These are phyloP conservation scores for Heteractis magnifica DNA, from an alignment of 92 coral and sea anemone species.

Conservation along the genomic window DNA sequence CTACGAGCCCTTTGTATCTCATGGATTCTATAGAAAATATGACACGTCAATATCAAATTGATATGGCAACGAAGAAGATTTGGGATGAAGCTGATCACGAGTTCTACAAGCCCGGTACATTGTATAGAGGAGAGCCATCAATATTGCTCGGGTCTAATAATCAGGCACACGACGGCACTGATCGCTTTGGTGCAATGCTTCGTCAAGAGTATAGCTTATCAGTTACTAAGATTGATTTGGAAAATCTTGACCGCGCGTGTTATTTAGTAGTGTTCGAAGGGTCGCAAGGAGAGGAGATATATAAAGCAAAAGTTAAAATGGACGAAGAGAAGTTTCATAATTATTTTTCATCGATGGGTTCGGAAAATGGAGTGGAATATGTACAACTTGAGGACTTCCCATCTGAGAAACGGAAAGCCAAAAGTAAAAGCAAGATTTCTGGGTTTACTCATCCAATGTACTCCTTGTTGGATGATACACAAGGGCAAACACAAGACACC, in stretches of 20 bases:
- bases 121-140: conserved; percentile 15
- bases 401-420: conserved; percentile 7
- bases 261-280: conserved; percentile 26
- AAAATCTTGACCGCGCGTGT: neutral
- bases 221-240: conserved; percentile 26
- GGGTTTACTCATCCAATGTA: neutral
- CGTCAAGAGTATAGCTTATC: conserved; percentile 13
- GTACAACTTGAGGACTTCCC: conserved; percentile 24
- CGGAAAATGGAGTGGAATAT: conserved; percentile 17
- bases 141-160: neutral
- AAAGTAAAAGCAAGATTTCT: neutral
- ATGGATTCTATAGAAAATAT: conserved; percentile 3
- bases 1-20: neutral
- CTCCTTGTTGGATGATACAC: conserved; percentile 7
- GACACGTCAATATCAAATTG: neutral
- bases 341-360: neutral
- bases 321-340: neutral
- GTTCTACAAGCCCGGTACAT: conserved; percentile 20
- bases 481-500: neutral
- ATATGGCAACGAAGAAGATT: conserved; percentile 12
- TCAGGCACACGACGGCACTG: neutral
- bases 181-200: conserved; percentile 1
- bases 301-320: conserved; percentile 14
- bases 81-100: conserved; percentile 21
- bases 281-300: conserved; percentile 9